These are phyloP conservation scores for Fragum whitleyi DNA, from an alignment of 2,888 invertebrate genomes.

Conservation along the genomic window DNA sequence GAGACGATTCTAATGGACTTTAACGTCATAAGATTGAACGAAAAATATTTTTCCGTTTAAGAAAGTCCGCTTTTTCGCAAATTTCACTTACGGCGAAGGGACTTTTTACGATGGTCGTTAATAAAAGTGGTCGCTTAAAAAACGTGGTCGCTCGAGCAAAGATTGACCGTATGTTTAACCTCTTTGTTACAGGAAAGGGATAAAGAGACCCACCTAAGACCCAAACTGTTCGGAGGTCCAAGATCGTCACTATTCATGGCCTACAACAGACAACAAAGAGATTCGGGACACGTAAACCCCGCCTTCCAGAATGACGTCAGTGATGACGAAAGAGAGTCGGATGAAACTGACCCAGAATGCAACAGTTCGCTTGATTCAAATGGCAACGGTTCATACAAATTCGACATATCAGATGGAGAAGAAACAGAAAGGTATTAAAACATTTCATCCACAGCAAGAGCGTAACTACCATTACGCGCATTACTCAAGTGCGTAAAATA, in stretches of 20 bases:
- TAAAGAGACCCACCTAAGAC: neutral
- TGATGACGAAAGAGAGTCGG: constrained; percentile 31
- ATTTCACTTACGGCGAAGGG: neutral
- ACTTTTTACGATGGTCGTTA: too few relatives aligned
- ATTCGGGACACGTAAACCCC: constrained; percentile 50
- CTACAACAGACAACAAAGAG: neutral
- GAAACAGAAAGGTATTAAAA: neutral
- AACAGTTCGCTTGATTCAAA: constrained; percentile 20
- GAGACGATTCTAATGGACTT: too few relatives aligned
- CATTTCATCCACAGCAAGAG: neutral
- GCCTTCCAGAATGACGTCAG: constrained; percentile 40
- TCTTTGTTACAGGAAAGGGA: neutral
- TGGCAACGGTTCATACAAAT: constrained; percentile 11
- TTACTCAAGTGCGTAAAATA: too few relatives aligned
- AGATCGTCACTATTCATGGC: constrained; percentile 17
- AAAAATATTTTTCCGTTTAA: neutral
- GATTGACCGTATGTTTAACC: neutral
- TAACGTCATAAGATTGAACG: too few relatives aligned
- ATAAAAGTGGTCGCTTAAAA: too few relatives aligned
- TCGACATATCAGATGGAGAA: neutral
- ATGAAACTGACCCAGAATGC: constrained; percentile 20
- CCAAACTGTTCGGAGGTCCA: constrained; percentile 12
- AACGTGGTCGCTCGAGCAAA: neutral
- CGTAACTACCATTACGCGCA: too few relatives aligned
- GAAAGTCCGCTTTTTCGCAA: neutral